Base-by-base conservation (phyloP, 2,113 vertebrate genomes). In the Tretioscincus oriximinensis region DNA sequence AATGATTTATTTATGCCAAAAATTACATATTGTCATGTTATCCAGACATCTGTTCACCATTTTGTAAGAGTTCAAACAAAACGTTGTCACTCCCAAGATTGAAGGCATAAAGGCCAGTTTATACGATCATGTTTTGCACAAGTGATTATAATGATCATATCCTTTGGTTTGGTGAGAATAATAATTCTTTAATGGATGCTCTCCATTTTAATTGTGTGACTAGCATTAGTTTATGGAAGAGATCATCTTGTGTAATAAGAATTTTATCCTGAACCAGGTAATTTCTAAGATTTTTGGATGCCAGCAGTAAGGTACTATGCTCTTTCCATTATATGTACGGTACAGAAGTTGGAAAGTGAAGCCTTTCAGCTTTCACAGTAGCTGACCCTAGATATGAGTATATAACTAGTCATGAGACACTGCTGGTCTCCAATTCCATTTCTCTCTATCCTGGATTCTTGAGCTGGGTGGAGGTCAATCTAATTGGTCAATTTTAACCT, bases 1-100 rank as follows among this genome's bases (percentile, higher is more conserved):
- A 92, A 93, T 95, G 94, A 95, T 95, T 93, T 90, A 92, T 84
- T 58, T 90, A 95, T 90, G 91, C 91, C 90, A 92, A 92, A 93
- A 83, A 85, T 83, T 91, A 86, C 89, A 85, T 91, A 82, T 84
- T 80, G 88, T 84, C 83, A 82, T 81, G 71, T 92, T 88, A 85
- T 89, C 81, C 86, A 70, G 80, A 91, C 85, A 91, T 81, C 84
- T 84, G 73, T 64, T 2, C 90, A 88, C 91, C 86, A 63, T 20
- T 75, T 20, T 69, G 8, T 60, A 68, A 22, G 54, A 58, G 14
- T 58, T 5, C 54, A 18, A 58, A 58, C 54, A 82, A 76, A 47
- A 21, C 75, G 77, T 86, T 58, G 1, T 58, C 54, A 58, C 84
- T 85, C 75, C 51, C 89, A 80, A 79, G 61, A 85, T 87, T 24